Evolutionary conservation across 2,888 invertebrate genomes (phyloP).

Genomic region (Quadroppia sp.): DNA sequence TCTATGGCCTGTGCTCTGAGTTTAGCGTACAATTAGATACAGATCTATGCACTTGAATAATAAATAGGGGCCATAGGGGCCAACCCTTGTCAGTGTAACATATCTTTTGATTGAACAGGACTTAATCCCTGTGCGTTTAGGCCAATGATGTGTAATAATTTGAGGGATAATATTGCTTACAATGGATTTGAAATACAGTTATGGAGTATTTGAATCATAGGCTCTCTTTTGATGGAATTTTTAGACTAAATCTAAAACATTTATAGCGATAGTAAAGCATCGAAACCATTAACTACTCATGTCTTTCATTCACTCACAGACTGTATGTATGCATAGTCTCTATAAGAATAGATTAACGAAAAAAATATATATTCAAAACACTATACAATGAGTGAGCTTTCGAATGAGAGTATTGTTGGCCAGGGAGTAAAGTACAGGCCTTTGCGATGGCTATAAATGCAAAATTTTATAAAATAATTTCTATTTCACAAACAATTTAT

Average conservation of each 20-base stretch:
- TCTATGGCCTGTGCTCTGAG: slow-evolving; percentile 13
- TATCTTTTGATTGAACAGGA: slow-evolving; percentile 25
- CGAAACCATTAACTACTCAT: background rate
- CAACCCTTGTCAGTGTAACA: slow-evolving; percentile 25
- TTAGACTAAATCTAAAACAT: slow-evolving; percentile 1
- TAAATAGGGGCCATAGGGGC: slow-evolving; percentile 6
- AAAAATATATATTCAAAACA: background rate
- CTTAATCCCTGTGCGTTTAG: slow-evolving; percentile 17
- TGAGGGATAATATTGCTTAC: slow-evolving; percentile 32
- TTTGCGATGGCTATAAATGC: background rate
- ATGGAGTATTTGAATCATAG: background rate
- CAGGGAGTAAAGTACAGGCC: background rate
- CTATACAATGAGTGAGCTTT: background rate
- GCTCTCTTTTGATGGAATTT: background rate
- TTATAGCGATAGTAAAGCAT: background rate
- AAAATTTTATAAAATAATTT: slow-evolving; percentile 5
- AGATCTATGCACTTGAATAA: slow-evolving; percentile 29
- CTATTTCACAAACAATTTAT: background rate
- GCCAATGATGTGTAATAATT: slow-evolving; percentile 28
- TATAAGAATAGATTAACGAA: too few relatives aligned
- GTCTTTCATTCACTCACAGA: too few relatives aligned
- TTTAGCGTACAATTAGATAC: slow-evolving; percentile 32
- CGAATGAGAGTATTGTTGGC: background rate
- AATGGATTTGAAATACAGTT: background rate
- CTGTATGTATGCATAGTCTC: too few relatives aligned